Conservation (phyloP, 1,140 invertebrate genomes). For the Neodiprion fabricii region DNA sequence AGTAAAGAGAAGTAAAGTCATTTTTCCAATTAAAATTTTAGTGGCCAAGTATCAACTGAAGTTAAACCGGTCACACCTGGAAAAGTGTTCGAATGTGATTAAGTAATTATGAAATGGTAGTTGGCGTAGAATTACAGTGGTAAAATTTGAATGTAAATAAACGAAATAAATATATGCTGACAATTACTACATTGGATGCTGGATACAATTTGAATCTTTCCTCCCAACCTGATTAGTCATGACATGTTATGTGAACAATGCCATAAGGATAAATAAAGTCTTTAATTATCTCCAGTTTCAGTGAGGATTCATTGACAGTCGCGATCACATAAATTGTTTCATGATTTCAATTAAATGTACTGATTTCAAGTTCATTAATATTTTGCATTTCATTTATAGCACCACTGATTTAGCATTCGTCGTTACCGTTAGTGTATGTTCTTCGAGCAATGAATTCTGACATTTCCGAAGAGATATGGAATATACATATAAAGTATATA, state of each 20-base stretch:
- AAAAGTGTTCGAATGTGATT: neutral
- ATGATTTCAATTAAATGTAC: too few species aligned
- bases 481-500: too few species aligned
- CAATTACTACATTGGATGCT: neutral
- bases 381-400: too few species aligned
- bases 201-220: neutral
- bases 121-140: neutral
- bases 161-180: neutral
- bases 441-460: too few species aligned
- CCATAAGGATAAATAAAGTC: neutral
- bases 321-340: too few species aligned
- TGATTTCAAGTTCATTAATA: too few species aligned
- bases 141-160: neutral
- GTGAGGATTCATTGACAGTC: too few species aligned
- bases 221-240: neutral
- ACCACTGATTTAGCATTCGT: too few species aligned
- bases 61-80: constrained; percentile 6
- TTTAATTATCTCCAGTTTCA: too few species aligned
- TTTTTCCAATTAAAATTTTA: constrained; percentile 1
- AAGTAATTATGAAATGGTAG: neutral
- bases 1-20: constrained; percentile 4
- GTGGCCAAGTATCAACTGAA: neutral
- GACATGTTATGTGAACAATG: neutral
- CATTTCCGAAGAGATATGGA: too few species aligned
- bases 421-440: too few species aligned